Base-by-base conservation (phyloP, 2,797 vertebrate genomes). In the Phalanger gymnotis region DNA sequence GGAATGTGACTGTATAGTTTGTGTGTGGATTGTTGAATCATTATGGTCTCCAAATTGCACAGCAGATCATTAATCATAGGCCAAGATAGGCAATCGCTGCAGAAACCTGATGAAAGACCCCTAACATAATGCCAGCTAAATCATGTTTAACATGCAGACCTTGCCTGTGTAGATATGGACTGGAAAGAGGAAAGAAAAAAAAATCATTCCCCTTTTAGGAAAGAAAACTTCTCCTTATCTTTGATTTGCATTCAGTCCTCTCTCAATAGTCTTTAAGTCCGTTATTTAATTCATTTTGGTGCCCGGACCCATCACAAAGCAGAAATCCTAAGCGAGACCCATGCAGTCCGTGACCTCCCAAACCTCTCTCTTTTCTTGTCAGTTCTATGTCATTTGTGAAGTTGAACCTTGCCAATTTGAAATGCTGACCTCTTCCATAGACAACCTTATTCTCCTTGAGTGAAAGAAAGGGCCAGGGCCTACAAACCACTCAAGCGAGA, bases 171-270 rank as follows among this genome's bases (percentile, higher is more conserved):
- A 99, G 99, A 99, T 99, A 99, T 98, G 99, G 98, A 99, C 98
- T 97, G 97, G 98, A 98, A 98, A 97, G 98, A 97, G 96, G 97
- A 98, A 98, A 97, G 96, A 90, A 92, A 97, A 98, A 98, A 98
- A 98, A 98, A 98, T 97, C 98, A 98, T 98, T 98, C 98, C 98
- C 98, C 98, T 99, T 98, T 99, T 99, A 98, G 98, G 98, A 99
- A 99, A 98, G 98, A 99, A 99, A 99, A 99, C 99, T 99, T 99
- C 98, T 99, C 99, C 99, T 99, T 99, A 99, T 99, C 99, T 99
- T 99, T 98, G 99, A 99, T 99, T 99, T 99, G 99, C 99, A 99
- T 99, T 99, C 99, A 99, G 98, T 96, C 98, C 98, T 98, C 98
- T 98, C 98, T 99, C 99, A 99, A 99, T 99, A 98, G 99, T 98